Evolutionary conservation across 2,888 invertebrate genomes (phyloP).

Genomic region (Microctonus aethiopoides): DNA sequence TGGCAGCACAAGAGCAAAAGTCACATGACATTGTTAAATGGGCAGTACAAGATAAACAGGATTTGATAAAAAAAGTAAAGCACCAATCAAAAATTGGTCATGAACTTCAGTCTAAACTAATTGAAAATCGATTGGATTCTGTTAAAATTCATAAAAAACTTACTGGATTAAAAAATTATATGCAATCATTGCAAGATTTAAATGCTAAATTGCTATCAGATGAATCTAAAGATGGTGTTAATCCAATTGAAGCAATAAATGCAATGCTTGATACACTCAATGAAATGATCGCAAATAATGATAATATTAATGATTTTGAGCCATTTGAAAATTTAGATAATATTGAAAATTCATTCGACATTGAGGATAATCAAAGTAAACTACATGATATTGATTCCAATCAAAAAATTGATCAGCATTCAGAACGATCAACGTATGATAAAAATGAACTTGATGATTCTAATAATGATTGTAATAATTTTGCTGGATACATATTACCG

Average conservation of each 20-base stretch:
- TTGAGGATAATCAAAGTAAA: constrained; percentile 50
- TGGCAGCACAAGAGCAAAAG: constrained; percentile 56
- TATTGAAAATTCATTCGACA: constrained; percentile 39
- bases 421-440: constrained; percentile 38
- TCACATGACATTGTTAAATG: constrained; percentile 52
- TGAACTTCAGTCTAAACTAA: constrained; percentile 48
- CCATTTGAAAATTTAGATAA: neutral
- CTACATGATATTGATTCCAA: constrained; percentile 46
- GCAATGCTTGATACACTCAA: constrained; percentile 53
- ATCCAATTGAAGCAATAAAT: constrained; percentile 54
- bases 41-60: constrained; percentile 56
- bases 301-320: constrained; percentile 40
- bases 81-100: constrained; percentile 51
- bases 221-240: constrained; percentile 49
- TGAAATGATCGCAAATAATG: constrained; percentile 47
- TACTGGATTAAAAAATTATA: constrained; percentile 56
- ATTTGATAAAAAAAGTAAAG: constrained; percentile 53
- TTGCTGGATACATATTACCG: constrained; percentile 51
- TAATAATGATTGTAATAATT: constrained; percentile 42
- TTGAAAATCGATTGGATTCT: constrained; percentile 50
- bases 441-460: constrained; percentile 49
- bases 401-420: constrained; percentile 40
- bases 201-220: constrained; percentile 50
- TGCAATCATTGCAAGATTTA: constrained; percentile 56
- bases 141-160: constrained; percentile 58